These are phyloP conservation scores for Chroicocephalus ridibundus DNA, from an alignment of 2,113 vertebrate species.

Conservation along the genomic window DNA sequence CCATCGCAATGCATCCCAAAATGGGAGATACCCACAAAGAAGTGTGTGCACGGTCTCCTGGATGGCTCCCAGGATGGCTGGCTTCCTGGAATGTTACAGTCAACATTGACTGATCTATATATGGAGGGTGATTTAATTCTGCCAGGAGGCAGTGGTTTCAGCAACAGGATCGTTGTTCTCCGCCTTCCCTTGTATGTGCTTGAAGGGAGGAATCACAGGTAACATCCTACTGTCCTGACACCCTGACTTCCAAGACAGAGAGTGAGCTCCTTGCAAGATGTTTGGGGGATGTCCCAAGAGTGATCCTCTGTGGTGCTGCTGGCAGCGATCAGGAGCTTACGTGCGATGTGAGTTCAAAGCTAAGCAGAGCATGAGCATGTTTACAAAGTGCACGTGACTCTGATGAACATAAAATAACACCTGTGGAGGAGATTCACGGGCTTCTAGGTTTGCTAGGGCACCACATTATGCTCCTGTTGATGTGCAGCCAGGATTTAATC, in stretches of 20 bases:
- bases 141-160: not conserved
- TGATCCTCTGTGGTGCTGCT: not conserved
- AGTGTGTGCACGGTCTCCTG: not conserved
- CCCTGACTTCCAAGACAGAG: not conserved
- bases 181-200: not conserved
- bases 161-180: not conserved
- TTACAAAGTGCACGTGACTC: not conserved
- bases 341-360: not conserved
- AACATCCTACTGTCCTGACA: not conserved
- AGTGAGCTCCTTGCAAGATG: not conserved
- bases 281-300: not conserved
- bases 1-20: not conserved
- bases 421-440: not conserved
- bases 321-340: not conserved
- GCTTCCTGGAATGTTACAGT: not conserved
- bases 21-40: not conserved
- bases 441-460: not conserved
- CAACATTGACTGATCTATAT: not conserved
- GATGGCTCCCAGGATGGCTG: not conserved
- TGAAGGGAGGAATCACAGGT: not conserved
- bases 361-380: not conserved
- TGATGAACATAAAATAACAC: not conserved
- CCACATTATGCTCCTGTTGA: not conserved
- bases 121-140: not conserved
- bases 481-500: not conserved